Percentiles rank a stretch among this genome's conserved stretches.
Evolutionary conservation across 2,888 invertebrate species (phyloP).

Genomic region (Drosophila ustulata): DNA sequence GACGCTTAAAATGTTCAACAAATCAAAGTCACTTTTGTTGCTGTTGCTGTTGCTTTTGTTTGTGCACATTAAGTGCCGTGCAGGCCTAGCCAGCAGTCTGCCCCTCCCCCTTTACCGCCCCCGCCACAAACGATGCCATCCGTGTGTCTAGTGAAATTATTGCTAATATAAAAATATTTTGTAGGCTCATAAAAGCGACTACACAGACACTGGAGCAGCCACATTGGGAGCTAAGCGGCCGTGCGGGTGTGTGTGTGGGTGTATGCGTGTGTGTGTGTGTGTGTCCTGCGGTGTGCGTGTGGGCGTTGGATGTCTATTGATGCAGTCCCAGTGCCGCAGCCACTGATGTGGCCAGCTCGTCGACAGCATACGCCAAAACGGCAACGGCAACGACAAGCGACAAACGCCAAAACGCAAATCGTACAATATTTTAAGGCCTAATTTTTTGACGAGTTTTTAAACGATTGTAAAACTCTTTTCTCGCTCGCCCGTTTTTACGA

Average conservation of each 20-base stretch:
- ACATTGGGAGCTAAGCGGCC: conserved; percentile 5
- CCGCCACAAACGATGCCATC: conserved; percentile 22
- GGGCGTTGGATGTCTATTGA: conserved; percentile 56
- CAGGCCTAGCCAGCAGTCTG: conserved; percentile 15
- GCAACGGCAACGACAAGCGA: not conserved
- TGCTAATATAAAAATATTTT: conserved; percentile 82
- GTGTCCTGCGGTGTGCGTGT: conserved; percentile 34
- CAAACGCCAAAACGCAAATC: conserved; percentile 58
- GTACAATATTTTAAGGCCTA: conserved; percentile 82
- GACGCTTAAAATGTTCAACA: conserved; percentile 58
- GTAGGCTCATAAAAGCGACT: conserved; percentile 80
- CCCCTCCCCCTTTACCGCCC: conserved; percentile 4
- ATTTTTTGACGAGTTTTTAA: conserved; percentile 85
- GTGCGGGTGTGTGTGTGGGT: conserved; percentile 11
- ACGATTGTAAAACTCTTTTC: conserved; percentile 84
- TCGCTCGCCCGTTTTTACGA: conserved; percentile 69
- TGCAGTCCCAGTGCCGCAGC: conserved; percentile 35
- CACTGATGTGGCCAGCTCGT: conserved; percentile 6
- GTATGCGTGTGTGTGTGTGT: conserved; percentile 24
- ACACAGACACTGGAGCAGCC: conserved; percentile 35
- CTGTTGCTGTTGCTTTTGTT: conserved; percentile 39
- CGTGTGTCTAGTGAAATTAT: conserved; percentile 76
- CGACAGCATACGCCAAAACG: conserved; percentile 19
- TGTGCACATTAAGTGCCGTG: conserved; percentile 54
- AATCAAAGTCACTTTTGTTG: conserved; percentile 65